Conservation (phyloP, 2,113 vertebrate species). For the Polypterus bichir region DNA sequence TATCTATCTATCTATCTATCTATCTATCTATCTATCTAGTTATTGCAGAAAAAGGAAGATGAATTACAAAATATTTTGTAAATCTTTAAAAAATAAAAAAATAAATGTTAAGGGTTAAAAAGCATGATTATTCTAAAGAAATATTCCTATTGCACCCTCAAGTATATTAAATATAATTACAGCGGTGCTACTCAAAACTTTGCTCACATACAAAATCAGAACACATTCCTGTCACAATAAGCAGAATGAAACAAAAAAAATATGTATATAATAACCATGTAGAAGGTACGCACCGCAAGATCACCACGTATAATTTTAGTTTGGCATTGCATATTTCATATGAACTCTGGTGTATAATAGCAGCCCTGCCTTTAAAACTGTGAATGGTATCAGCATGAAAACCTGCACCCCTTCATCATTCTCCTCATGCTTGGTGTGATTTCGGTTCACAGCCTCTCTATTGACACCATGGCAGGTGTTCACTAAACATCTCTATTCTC, state of each 20-base stretch:
- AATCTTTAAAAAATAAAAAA: no score
- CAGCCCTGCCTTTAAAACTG: slow-evolving; percentile 25
- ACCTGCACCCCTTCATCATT: slow-evolving; percentile 20
- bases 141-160: no score
- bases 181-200: neutral
- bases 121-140: no score
- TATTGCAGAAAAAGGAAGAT: no score
- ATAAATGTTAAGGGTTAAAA: no score
- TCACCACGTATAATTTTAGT: slow-evolving; percentile 28
- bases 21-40: no score
- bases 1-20: no score
- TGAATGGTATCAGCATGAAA: slow-evolving; percentile 23
- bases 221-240: slow-evolving; percentile 9
- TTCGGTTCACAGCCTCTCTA: slow-evolving; percentile 36
- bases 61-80: no score
- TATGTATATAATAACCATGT: slow-evolving; percentile 13
- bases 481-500: slow-evolving; percentile 34
- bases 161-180: no score
- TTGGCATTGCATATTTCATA: slow-evolving; percentile 25
- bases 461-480: slow-evolving; percentile 52
- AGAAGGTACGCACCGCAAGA: slow-evolving; percentile 20
- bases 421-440: slow-evolving; percentile 34
- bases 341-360: slow-evolving; percentile 29
- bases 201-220: neutral
- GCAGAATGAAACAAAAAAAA: slow-evolving; percentile 2